Percentiles rank a stretch among this genome's conserved stretches.
Evolutionary conservation across 2,888 invertebrate genomes (phyloP).

Genomic region (Spisula solida): DNA sequence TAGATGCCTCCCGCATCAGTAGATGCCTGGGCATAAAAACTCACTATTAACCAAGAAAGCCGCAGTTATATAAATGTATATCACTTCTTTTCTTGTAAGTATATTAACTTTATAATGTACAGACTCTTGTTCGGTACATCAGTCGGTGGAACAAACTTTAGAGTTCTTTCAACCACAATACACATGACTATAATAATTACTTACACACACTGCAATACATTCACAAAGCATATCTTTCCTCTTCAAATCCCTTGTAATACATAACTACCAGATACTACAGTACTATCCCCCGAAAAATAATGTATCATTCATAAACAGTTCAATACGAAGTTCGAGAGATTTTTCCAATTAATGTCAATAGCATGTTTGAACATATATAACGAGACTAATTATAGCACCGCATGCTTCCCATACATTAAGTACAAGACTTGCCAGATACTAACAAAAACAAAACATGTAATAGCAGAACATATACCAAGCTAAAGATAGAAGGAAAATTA

Average conservation of each 20-base stretch:
- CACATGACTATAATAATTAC: too few relatives aligned
- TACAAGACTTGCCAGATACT: background rate
- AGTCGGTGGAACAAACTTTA: background rate
- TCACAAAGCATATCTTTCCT: background rate
- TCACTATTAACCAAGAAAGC: too few relatives aligned
- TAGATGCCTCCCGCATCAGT: too few relatives aligned
- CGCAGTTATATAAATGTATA: too few relatives aligned
- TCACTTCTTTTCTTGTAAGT: too few relatives aligned
- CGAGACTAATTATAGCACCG: background rate
- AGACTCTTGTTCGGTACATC: too few relatives aligned
- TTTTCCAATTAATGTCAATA: background rate
- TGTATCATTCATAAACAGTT: background rate
- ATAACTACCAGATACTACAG: background rate
- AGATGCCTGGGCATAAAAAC: too few relatives aligned
- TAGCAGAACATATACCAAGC: background rate
- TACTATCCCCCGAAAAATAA: background rate
- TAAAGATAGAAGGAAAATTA: slow-evolving; percentile 34
- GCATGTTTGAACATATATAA: background rate
- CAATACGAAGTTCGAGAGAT: background rate
- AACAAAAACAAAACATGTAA: slow-evolving; percentile 8
- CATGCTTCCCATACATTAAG: background rate
- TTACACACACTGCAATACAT: background rate
- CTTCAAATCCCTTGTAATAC: background rate
- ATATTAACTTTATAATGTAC: too few relatives aligned
- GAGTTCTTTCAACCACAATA: background rate